These are phyloP conservation scores for Lasaia peninsularis DNA, from an alignment of 1,140 invertebrate species.

Conservation along the genomic window DNA sequence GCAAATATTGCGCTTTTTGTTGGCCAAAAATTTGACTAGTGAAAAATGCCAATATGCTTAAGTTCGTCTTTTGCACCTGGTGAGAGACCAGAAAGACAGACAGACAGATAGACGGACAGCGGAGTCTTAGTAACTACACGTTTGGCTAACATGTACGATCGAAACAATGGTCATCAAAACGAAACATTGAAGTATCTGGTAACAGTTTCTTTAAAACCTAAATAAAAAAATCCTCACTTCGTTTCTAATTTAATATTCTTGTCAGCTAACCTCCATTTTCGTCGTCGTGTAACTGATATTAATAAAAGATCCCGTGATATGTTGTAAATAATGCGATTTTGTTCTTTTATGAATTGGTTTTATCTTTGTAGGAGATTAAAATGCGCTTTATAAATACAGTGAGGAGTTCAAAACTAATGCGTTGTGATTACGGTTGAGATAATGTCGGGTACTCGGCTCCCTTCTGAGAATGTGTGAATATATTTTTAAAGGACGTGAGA, in stretches of 20 bases:
- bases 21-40: too few species aligned
- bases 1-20: too few species aligned
- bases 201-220: not conserved
- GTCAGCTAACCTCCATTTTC: not conserved
- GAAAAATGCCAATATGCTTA: too few species aligned
- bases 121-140: too few species aligned
- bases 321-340: conserved; percentile 23
- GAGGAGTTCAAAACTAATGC: conserved; percentile 22
- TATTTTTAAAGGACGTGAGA: not conserved
- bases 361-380: conserved; percentile 16
- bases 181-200: too few species aligned
- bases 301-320: conserved; percentile 22
- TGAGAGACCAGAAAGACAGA: too few species aligned
- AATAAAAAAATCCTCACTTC: not conserved
- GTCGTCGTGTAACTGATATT: conserved; percentile 16
- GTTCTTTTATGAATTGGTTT: conserved; percentile 26
- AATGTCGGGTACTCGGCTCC: not conserved
- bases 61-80: too few species aligned
- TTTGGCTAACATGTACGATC: too few species aligned
- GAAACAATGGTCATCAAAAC: too few species aligned
- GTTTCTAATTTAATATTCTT: not conserved
- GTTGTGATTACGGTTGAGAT: conserved; percentile 16
- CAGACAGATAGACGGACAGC: too few species aligned
- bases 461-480: conserved; percentile 1
- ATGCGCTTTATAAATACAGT: conserved; percentile 12